A percentile compares a stretch with the other conserved stretches of the same genome.
Evolutionary conservation across 2,113 vertebrate genomes (phyloP).

Genomic region (Guaruba guarouba): DNA sequence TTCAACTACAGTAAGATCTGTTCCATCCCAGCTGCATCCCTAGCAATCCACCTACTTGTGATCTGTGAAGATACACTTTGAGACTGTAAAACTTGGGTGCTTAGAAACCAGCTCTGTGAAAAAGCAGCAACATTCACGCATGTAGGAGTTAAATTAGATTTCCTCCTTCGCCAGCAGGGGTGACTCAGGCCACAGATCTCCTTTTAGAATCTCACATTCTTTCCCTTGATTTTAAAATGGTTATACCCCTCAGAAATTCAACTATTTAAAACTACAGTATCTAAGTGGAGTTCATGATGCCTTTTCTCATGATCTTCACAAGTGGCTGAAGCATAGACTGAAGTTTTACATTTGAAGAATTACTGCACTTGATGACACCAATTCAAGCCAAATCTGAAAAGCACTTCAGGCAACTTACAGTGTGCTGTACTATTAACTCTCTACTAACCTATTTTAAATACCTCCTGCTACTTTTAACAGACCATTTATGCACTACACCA

Average conservation of each 20-base stretch:
- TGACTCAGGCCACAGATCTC: neutral
- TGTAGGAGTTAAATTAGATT: neutral
- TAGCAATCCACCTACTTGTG: neutral
- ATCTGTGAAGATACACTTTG: neutral
- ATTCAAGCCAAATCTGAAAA: neutral
- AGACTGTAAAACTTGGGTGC: neutral
- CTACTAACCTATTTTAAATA: neutral
- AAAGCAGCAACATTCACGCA: neutral
- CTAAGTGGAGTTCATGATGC: neutral
- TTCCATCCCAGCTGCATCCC: neutral
- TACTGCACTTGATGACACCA: neutral
- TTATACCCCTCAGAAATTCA: neutral
- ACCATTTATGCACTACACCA: neutral
- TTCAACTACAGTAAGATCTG: neutral
- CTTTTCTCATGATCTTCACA: neutral
- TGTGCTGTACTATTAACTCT: neutral
- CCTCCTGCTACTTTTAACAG: neutral
- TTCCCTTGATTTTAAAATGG: neutral
- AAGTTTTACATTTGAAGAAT: neutral
- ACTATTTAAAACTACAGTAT: neutral
- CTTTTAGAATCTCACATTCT: neutral
- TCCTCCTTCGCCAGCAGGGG: neutral
- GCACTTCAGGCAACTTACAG: neutral
- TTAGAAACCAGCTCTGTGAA: neutral
- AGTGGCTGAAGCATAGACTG: neutral